Evolutionary conservation across 2,797 vertebrate genomes (phyloP).

Genomic region (Tachyglossus aculeatus): DNA sequence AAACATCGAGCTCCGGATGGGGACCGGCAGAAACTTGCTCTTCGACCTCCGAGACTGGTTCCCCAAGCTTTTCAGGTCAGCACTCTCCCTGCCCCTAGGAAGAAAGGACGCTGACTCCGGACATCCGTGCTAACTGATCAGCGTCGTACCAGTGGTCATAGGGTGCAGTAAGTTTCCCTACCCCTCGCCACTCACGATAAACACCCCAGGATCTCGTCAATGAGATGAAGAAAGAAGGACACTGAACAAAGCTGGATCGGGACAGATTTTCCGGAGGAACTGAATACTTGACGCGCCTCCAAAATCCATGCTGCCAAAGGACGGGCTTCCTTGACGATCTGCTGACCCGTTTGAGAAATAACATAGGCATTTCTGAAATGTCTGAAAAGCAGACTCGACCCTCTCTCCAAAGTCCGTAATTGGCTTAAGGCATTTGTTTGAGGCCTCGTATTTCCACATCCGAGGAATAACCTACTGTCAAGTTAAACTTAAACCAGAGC

Average conservation of each 20-base stretch:
- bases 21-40: too few species aligned
- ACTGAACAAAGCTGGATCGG: not conserved
- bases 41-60: too few species aligned
- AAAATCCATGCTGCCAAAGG: slow-evolving; percentile 11
- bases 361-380: not conserved
- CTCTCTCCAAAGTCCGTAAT: not conserved
- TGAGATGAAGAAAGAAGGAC: not conserved
- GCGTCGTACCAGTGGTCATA: too few species aligned
- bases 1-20: too few species aligned
- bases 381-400: not conserved
- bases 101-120: not conserved
- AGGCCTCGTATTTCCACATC: not conserved
- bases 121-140: too few species aligned
- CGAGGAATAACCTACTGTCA: not conserved
- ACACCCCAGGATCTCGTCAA: too few species aligned
- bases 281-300: slow-evolving; percentile 26
- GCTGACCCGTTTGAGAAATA: not conserved
- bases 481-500: not conserved
- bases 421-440: not conserved
- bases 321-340: not conserved
- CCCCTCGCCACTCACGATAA: too few species aligned
- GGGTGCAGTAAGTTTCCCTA: too few species aligned
- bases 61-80: too few species aligned
- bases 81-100: not conserved
- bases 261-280: not conserved